A percentile compares a stretch with the other conserved stretches of the same genome.
phyloP scores from a whole-genome alignment of 92 coral and sea anemone species.

The Plumapathes pennacea region DNA sequence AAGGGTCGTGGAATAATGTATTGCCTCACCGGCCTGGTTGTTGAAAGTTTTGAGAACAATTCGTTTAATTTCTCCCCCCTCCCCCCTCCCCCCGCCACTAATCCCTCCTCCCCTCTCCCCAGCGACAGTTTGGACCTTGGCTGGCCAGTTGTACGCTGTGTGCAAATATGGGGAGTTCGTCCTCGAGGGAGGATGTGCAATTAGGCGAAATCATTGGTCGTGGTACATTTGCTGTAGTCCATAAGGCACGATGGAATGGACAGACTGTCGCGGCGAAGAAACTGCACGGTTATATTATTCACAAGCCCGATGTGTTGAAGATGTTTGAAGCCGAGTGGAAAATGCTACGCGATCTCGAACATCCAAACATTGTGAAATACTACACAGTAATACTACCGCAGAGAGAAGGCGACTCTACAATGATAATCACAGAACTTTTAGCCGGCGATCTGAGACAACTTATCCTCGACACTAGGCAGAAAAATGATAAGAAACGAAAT shows the following conservation, averaged over 20 bases:
- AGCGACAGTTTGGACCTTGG: too few relatives aligned
- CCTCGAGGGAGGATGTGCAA: constrained; percentile 17
- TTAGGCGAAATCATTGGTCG: constrained; percentile 2
- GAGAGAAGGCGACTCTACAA: neutral
- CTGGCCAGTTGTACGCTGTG: too few relatives aligned
- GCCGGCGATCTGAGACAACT: constrained; percentile 16
- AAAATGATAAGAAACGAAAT: too few relatives aligned
- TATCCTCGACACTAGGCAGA: too few relatives aligned
- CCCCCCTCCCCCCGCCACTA: too few relatives aligned
- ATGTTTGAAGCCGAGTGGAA: constrained; percentile 20
- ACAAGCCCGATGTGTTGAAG: constrained; percentile 7
- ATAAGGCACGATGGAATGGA: constrained; percentile 11
- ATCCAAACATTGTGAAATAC: constrained; percentile 19
- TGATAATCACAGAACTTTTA: constrained; percentile 31
- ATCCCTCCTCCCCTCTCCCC: too few relatives aligned
- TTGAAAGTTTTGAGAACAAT: too few relatives aligned
- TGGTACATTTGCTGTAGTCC: constrained; percentile 19
- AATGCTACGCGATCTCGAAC: constrained; percentile 8
- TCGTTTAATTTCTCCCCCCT: too few relatives aligned
- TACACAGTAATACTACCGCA: constrained; percentile 14
- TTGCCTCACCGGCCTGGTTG: too few relatives aligned
- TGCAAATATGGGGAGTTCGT: constrained; percentile 25
- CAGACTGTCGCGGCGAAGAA: constrained; percentile 22
- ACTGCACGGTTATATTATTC: neutral
- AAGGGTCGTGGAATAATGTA: too few relatives aligned